Evolutionary conservation across 2,113 vertebrate species (phyloP), one percentile per base, ranked within the genome.

Genomic region (Oryzias javanicus): DNA sequence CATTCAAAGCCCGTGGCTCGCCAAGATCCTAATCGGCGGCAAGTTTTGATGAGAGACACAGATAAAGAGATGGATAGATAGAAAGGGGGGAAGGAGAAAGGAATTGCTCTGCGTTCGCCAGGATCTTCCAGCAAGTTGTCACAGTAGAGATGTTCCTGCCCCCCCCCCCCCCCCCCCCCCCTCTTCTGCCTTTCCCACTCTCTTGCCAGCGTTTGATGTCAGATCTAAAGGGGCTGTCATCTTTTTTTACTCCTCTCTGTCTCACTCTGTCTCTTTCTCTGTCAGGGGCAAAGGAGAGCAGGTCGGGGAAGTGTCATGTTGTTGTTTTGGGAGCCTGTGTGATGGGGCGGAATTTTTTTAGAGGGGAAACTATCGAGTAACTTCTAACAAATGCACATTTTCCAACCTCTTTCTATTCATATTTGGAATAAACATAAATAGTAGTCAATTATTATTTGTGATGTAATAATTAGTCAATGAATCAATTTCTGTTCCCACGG

Each of bases 191-290:
- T 81, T 62, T 79, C 69, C 76, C 78, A 51, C 80, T 78, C 79
- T 81, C 77, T 86, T 20, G 53, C 76, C 48, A 17, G 63, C 64
- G 76, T 88, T 88, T 90, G 88, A 89, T 87, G 88, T 87, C 80
- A 87, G 85, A 86, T 89, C 88, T 88, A 74, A 89, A 89, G 82
- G 82, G 52, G 79, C 86, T 89, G 88, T 89, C 86, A 86, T 83
- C 82, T 72, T 63, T 72, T 78, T 64, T 70, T 48, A 14, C 41
- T 14, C 42, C 76, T 56, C 52, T 60, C 70, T 76, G 73, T 49
- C 41, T n/a, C 24, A 55, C 52, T 60, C 70, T 76, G 73, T 56
- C 74, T 59, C 58, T 66, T 70, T 75, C 74, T 72, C 79, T 74
- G 73, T 44, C 74, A 81, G 88, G 76, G 76, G 79, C 78, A 78